Evolutionary conservation across 53 echinoderm and acorn worm genomes (phyloP).

Genomic region (Paracentrotus lividus): DNA sequence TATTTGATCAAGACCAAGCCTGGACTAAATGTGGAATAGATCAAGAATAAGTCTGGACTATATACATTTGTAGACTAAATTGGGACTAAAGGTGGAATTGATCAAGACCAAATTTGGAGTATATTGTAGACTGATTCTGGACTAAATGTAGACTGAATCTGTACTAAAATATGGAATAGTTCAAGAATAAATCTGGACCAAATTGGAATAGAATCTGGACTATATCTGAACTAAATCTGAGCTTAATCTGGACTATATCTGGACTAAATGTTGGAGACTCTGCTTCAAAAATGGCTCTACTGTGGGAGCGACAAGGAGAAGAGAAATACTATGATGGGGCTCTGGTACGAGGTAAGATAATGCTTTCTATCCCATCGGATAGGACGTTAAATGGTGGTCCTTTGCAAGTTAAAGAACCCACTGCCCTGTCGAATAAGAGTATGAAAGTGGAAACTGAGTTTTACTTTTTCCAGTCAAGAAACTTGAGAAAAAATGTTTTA

Average conservation of each 20-base stretch:
- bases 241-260: not conserved
- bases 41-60: not conserved
- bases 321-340: constrained; percentile 62
- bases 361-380: too few species aligned
- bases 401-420: too few species aligned
- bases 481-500: too few species aligned
- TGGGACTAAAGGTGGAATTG: not conserved
- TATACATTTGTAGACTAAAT: not conserved
- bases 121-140: not conserved
- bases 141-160: not conserved
- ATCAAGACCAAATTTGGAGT: not conserved
- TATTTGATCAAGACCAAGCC: not conserved
- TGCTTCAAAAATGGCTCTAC: constrained; percentile 52
- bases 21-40: not conserved
- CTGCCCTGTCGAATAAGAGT: too few species aligned
- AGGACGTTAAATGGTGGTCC: too few species aligned
- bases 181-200: not conserved
- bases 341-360: constrained; percentile 68
- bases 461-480: too few species aligned
- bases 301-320: constrained; percentile 68
- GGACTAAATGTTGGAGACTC: constrained; percentile 64
- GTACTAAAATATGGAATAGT: too few species aligned
- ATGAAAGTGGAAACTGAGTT: too few species aligned
- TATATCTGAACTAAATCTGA: not conserved
- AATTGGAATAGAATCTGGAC: not conserved